Conservation (phyloP, 2,797 vertebrate species). For the Peromyscus melanophrys region DNA sequence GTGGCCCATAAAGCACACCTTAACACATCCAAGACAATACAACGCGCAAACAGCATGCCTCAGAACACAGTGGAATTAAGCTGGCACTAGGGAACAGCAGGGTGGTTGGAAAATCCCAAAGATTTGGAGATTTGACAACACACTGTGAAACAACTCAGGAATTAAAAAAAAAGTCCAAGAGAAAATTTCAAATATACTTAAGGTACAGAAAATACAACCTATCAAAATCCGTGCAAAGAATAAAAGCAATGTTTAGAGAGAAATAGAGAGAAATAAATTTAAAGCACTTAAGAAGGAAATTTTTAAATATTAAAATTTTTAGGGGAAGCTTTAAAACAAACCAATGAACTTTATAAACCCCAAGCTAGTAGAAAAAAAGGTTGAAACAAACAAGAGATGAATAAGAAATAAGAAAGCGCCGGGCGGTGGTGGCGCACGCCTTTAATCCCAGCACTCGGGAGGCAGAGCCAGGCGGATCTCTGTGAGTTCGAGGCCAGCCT, state of each 20-base stretch:
- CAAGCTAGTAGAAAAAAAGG: not conserved
- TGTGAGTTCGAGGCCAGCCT: too few relatives aligned
- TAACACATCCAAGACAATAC: not conserved
- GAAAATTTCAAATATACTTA: not conserved
- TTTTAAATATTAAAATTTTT: not conserved
- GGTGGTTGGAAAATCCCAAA: not conserved
- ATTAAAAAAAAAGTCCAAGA: not conserved
- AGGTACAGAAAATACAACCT: not conserved
- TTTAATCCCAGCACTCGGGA: too few relatives aligned
- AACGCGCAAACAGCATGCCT: not conserved
- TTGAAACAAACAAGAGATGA: not conserved
- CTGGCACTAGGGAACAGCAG: not conserved
- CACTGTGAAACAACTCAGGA: not conserved
- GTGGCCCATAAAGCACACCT: conserved; percentile 32
- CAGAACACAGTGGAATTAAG: not conserved
- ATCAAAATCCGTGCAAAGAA: not conserved
- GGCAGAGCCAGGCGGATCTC: too few relatives aligned
- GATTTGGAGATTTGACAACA: not conserved
- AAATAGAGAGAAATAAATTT: not conserved
- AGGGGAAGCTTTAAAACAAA: not conserved
- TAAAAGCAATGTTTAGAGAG: not conserved
- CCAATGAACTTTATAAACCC: not conserved
- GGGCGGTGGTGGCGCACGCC: too few relatives aligned
- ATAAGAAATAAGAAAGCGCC: not conserved
- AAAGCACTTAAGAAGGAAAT: not conserved